phyloP scores from a whole-genome alignment of 2,797 vertebrate genomes.

The Melanogrammus aeglefinus region DNA sequence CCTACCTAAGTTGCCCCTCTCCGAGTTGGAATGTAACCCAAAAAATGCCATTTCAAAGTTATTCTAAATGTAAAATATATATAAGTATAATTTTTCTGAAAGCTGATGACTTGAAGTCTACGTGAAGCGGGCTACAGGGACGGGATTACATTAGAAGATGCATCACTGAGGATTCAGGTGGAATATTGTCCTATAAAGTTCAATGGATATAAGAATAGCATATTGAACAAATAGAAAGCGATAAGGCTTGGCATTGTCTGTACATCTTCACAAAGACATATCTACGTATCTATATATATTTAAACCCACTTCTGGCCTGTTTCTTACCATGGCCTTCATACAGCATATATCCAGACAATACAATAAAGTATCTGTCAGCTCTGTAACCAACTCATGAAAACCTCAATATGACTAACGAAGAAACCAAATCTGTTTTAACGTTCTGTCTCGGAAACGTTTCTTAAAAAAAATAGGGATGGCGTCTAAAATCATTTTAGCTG shows the following conservation, averaged over 20 bases:
- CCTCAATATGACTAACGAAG: not conserved
- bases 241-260: not conserved
- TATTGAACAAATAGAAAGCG: not conserved
- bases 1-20: not conserved
- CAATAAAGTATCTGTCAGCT: not conserved
- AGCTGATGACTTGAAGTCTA: not conserved
- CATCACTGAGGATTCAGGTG: not conserved
- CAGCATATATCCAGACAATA: not conserved
- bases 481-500: not conserved
- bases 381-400: not conserved
- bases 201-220: not conserved
- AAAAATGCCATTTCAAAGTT: not conserved
- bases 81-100: not conserved
- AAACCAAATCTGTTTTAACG: not conserved
- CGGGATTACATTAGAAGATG: not conserved
- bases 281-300: conserved; percentile 3
- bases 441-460: not conserved
- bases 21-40: not conserved
- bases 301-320: not conserved
- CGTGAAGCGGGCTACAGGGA: not conserved
- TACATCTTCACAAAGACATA: not conserved
- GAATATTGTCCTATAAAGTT: not conserved
- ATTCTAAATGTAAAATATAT: not conserved
- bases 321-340: not conserved
- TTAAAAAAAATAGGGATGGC: not conserved